phyloP scores from a whole-genome alignment of 2,113 vertebrate species.

The Vidua macroura region DNA sequence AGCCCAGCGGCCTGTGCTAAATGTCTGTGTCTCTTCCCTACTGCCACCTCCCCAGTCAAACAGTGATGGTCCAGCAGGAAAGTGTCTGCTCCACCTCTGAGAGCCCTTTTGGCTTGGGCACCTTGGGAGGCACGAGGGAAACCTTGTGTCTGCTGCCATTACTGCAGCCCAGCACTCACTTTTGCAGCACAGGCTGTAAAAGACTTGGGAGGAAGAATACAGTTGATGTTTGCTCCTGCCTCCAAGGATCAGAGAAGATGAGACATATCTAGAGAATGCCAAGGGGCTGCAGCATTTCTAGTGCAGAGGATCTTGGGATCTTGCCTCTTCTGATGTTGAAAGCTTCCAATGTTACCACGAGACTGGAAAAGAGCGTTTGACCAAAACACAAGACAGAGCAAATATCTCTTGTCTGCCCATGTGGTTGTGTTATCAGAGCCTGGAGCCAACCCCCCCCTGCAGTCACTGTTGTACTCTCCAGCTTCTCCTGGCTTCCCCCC shows the following conservation, averaged over 20 bases:
- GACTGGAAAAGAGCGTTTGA: background rate
- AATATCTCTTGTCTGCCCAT: background rate
- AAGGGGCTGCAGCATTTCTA: background rate
- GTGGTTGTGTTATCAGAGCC: background rate
- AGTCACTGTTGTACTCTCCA: background rate
- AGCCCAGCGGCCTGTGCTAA: slow-evolving; percentile 65
- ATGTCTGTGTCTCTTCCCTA: slow-evolving; percentile 70
- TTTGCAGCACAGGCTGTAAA: slow-evolving; percentile 48
- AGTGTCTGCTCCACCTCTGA: slow-evolving; percentile 29
- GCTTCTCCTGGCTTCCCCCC: background rate
- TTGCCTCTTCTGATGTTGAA: slow-evolving; percentile 42
- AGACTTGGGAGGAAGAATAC: slow-evolving; percentile 59
- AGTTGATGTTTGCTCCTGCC: slow-evolving; percentile 45
- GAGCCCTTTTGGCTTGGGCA: slow-evolving; percentile 59
- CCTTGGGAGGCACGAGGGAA: slow-evolving; percentile 55
- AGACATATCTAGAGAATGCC: background rate
- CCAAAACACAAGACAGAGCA: background rate
- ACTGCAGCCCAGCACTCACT: slow-evolving; percentile 31
- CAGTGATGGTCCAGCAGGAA: slow-evolving; percentile 59
- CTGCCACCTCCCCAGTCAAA: slow-evolving; percentile 56
- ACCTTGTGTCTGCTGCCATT: slow-evolving; percentile 49
- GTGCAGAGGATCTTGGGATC: slow-evolving; percentile 5
- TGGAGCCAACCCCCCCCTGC: background rate
- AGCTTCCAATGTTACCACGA: slow-evolving; percentile 27
- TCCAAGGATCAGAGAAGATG: background rate